Conservation (phyloP, 2,797 vertebrate species). For the Anguilla obscura region DNA sequence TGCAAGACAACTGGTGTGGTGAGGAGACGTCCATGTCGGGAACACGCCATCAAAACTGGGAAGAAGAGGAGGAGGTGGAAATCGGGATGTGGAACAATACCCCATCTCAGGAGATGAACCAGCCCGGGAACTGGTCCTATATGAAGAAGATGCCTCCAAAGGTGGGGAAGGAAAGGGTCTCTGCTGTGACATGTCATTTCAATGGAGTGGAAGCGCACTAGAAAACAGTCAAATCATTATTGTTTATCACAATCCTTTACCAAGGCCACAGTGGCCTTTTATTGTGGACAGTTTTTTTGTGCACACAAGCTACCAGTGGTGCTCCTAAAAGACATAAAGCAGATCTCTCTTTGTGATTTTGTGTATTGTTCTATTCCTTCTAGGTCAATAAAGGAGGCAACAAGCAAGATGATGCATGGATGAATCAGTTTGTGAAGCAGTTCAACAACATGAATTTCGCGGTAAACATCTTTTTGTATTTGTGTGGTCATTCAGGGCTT, state of each 20-base stretch:
- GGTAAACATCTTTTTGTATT: slow-evolving; percentile 68
- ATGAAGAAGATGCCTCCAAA: slow-evolving; percentile 89
- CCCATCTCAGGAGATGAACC: slow-evolving; percentile 86
- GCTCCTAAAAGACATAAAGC: not conserved
- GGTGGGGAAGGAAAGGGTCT: slow-evolving; percentile 64
- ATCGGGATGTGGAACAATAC: slow-evolving; percentile 91
- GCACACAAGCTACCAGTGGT: not conserved
- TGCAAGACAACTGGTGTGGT: slow-evolving; percentile 96
- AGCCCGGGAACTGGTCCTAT: slow-evolving; percentile 87
- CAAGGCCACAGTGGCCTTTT: not conserved
- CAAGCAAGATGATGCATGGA: slow-evolving; percentile 95
- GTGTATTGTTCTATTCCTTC: slow-evolving; percentile 34
- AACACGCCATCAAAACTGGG: slow-evolving; percentile 72
- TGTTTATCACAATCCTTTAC: not conserved
- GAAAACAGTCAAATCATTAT: not conserved
- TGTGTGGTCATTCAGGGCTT: not conserved
- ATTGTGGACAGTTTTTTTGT: not conserved
- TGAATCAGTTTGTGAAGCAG: slow-evolving; percentile 94
- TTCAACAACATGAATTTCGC: slow-evolving; percentile 91
- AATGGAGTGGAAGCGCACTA: not conserved
- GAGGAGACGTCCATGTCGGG: slow-evolving; percentile 76
- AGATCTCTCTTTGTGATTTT: slow-evolving; percentile 29
- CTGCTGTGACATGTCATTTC: slow-evolving; percentile 30
- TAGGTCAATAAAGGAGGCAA: slow-evolving; percentile 90
- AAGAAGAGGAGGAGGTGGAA: slow-evolving; percentile 87